Evolutionary conservation across 2,113 vertebrate species (phyloP), one percentile per base, ranked within the genome.

Genomic region (Tachuris rubrigastra): DNA sequence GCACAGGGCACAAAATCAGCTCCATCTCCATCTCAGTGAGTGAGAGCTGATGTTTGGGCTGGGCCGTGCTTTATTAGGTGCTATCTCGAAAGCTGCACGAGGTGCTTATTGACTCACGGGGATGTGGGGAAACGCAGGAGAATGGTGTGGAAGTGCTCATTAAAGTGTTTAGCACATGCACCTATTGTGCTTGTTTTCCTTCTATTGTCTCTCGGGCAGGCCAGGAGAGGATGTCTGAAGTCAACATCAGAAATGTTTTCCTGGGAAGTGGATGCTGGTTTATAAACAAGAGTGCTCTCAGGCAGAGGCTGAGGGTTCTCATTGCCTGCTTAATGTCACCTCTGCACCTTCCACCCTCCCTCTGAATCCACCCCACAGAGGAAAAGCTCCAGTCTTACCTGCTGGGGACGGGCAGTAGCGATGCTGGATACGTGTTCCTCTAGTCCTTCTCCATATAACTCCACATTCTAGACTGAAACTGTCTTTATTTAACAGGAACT

Each of bases 141-240:
- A 94, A 96, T 90, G 93, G 82, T 76, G 95, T 96, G 95, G 95
- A 96, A 96, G 92, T 94, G 76, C 92, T 95, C 88, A 95, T 97
- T 96, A 93, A 92, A 96, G 92, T 79, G 86, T 96, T 97, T 92
- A 96, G 88, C 96, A 94, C 95, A 96, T 94, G 94, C 95, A 72
- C 52, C 93, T 56, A 94, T 97, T 95, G 96, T 96, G 76, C 69
- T 75, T 92, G 52, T 81, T 95, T 96, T 97, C 96, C 95, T 96
- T 69, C 93, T 68, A 90, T 96, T 96, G 93, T 96, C 76, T 95
- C 88, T 10, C 6, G 58, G 83, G 69, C 90, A 87, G 87, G 96
- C 12, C 85, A 13, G 74, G 78, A 86, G 88, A 93, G 92, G 96
- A 96, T 96, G 93, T 92, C 83, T 52, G 83, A 95, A 94, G 88